Evolutionary conservation across 2,113 vertebrate genomes (phyloP).

Genomic region (Sphyrna mokarran): DNA sequence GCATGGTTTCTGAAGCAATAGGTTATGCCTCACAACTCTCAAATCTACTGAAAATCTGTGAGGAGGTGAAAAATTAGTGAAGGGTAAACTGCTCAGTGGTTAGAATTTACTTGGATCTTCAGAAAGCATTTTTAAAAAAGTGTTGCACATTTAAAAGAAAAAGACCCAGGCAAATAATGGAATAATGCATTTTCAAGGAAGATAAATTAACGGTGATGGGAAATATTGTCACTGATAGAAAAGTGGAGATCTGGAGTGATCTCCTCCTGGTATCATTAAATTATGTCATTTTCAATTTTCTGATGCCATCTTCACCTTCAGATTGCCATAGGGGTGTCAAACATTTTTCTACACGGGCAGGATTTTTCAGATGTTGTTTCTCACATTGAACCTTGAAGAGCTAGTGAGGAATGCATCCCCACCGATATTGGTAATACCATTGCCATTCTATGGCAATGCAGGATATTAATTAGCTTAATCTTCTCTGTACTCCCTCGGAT

Average conservation of each 20-base stretch:
- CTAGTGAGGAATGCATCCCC: too few species aligned
- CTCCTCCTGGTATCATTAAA: background rate
- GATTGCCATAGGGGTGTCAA: background rate
- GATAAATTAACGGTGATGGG: background rate
- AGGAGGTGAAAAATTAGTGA: slow-evolving; percentile 10
- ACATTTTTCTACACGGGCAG: background rate
- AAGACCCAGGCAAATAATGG: background rate
- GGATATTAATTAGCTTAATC: too few species aligned
- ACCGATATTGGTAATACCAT: too few species aligned
- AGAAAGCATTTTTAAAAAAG: background rate
- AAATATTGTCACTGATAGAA: background rate
- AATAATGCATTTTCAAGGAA: background rate
- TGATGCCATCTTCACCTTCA: background rate
- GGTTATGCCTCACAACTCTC: slow-evolving; percentile 21
- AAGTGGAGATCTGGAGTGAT: background rate
- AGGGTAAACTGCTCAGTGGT: background rate
- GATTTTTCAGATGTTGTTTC: background rate
- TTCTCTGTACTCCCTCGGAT: too few species aligned
- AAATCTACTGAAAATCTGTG: background rate
- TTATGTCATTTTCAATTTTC: background rate
- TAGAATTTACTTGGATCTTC: background rate
- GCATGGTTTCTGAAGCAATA: slow-evolving; percentile 25
- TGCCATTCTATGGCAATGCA: too few species aligned
- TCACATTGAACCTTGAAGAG: background rate
- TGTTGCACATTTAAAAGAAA: background rate